Percentiles rank a stretch among this genome's conserved stretches.
phyloP scores from a whole-genome alignment of 2,888 invertebrate genomes.

The Ethmia dodecea region DNA sequence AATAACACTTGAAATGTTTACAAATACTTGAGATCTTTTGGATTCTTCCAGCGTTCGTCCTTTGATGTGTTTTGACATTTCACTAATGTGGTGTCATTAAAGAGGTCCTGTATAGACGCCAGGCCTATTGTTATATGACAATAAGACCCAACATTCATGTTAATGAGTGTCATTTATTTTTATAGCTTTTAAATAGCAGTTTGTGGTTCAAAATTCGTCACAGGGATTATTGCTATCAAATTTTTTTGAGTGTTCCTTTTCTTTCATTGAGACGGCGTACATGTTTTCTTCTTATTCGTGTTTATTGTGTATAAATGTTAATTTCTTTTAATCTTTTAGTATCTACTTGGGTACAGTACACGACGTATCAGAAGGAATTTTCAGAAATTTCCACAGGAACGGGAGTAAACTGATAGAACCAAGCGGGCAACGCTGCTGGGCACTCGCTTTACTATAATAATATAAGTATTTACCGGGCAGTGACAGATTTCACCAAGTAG shows the following conservation, averaged over 20 bases:
- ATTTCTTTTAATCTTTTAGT: too few species aligned
- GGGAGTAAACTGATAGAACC: too few species aligned
- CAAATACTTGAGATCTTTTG: conserved; percentile 44
- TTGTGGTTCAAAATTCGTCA: conserved; percentile 57
- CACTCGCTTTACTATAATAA: too few species aligned
- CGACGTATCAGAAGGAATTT: too few species aligned
- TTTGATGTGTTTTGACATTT: conserved; percentile 75
- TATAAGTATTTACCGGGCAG: too few species aligned
- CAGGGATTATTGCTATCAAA: conserved; percentile 50
- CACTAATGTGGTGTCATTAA: conserved; percentile 71
- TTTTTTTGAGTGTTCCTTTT: conserved; percentile 19
- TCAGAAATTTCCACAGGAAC: too few species aligned
- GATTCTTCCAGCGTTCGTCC: conserved; percentile 50
- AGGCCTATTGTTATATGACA: conserved; percentile 47
- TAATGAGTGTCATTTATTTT: conserved; percentile 73
- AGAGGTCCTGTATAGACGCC: conserved; percentile 49
- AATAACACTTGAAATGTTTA: conserved; percentile 54
- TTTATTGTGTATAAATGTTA: too few species aligned
- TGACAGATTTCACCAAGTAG: too few species aligned
- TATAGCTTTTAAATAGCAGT: conserved; percentile 65
- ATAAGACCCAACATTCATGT: conserved; percentile 49
- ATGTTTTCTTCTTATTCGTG: too few species aligned
- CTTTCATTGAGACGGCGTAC: not conserved
- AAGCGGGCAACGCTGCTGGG: too few species aligned
- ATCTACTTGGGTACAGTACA: too few species aligned